Conservation (phyloP, 2,113 vertebrate genomes). For the Centropristis striata region DNA sequence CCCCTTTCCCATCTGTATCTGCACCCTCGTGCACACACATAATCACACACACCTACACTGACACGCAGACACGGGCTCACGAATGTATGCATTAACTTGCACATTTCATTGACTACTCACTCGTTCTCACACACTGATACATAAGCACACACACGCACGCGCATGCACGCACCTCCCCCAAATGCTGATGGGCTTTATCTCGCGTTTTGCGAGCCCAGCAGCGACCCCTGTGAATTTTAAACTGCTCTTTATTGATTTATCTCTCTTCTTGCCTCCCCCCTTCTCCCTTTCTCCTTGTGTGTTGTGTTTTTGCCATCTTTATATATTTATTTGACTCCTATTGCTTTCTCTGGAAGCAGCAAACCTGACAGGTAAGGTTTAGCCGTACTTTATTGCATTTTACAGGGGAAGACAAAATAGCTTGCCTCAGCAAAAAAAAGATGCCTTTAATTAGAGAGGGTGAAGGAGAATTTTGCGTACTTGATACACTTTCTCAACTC, state of each 20-base stretch:
- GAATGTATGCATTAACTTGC: conserved; percentile 38
- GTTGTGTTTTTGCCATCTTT: conserved; percentile 81
- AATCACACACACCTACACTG: conserved; percentile 18
- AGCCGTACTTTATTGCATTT: conserved; percentile 76
- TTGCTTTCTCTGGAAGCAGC: conserved; percentile 90
- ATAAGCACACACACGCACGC: conserved; percentile 19
- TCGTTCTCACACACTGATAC: conserved; percentile 33
- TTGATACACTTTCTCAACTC: conserved; percentile 26
- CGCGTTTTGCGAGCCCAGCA: conserved; percentile 65
- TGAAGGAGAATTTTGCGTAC: conserved; percentile 42
- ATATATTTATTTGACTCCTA: conserved; percentile 84
- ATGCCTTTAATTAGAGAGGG: conserved; percentile 70
- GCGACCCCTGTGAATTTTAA: conserved; percentile 83
- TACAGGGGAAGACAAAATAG: conserved; percentile 61
- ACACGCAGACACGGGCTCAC: conserved; percentile 16
- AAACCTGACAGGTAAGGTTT: conserved; percentile 98
- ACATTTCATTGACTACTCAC: conserved; percentile 46
- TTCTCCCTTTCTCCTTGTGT: conserved; percentile 78
- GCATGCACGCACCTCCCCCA: conserved; percentile 48
- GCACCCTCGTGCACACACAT: conserved; percentile 44
- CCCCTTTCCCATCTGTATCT: conserved; percentile 53
- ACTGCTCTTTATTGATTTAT: conserved; percentile 87
- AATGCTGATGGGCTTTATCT: conserved; percentile 80
- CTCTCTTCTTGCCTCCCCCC: conserved; percentile 82
- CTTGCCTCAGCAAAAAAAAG: conserved; percentile 72